Evolutionary conservation across 2,113 vertebrate genomes (phyloP), one percentile per base, ranked within the genome.

Genomic region (Merops nubicus): DNA sequence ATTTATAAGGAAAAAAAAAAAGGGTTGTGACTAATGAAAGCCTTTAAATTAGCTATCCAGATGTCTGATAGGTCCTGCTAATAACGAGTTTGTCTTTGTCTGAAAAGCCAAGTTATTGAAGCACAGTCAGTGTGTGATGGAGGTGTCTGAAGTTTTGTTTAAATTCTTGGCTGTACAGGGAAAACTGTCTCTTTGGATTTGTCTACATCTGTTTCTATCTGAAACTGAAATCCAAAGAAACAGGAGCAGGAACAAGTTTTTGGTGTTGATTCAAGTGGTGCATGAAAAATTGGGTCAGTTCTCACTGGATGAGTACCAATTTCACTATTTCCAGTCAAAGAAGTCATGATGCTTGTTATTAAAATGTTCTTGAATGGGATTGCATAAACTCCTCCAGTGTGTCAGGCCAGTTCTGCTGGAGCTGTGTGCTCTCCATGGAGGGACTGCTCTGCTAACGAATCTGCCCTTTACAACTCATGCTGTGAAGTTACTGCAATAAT

Each of bases 401-500:
- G 34, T 67, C 67, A 74, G 80, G 56, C 50, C 82, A 50, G 14
- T 76, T 91, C 78, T 92, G 79, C 51, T 33, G 59, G 85, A 50
- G 38, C 89, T 68, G 33, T 45, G 40, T 23, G 43, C 60, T 89
- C 69, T 47, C 88, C 45, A 10, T 73, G 81, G 72, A 88, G 93
- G 88, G 67, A 88, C 85, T 78, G 53, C 88, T 95, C 88, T 95
- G 86, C 79, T 86, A 95, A 96, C 96, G 97, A 97, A 95, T 88
- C 85, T 97, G 94, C 95, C 95, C 95, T 97, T 92, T 45, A 40
- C 18, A 80, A 97, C 80, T 75, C 98, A 90, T 89, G 95, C 97
- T 98, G 97, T 95, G 98, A 97, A 98, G 96, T 96, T 97, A 97
- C 97, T 85, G 90, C 95, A 98, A 96, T 97, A 98, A 98, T 98